Percentiles rank a stretch among this genome's conserved stretches.
Evolutionary conservation across 2,888 invertebrate species (phyloP).

Genomic region (Schizotus pectinicornis): DNA sequence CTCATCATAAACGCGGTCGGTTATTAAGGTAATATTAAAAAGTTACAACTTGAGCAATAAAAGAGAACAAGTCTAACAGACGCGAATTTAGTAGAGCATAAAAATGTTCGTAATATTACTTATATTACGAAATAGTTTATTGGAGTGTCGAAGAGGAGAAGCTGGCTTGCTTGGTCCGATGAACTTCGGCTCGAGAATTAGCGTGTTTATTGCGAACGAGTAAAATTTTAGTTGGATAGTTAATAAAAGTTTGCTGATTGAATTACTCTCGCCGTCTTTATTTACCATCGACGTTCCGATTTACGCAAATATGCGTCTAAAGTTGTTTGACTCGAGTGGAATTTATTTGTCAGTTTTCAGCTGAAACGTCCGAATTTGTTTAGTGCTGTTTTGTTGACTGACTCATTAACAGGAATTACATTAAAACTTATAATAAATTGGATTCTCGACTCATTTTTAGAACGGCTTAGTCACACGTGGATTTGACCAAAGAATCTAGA

Average conservation of each 20-base stretch:
- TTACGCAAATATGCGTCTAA: too few species aligned
- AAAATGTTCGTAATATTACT: constrained; percentile 13
- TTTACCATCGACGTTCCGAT: neutral
- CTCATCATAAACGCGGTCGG: neutral
- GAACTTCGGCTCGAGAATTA: neutral
- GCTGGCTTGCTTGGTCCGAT: neutral
- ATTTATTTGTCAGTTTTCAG: too few species aligned
- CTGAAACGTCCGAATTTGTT: too few species aligned
- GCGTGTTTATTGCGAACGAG: neutral
- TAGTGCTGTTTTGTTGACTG: too few species aligned
- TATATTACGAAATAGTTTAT: constrained; percentile 9
- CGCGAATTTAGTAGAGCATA: constrained; percentile 8
- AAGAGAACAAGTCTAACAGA: constrained; percentile 8
- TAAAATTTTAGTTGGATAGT: neutral
- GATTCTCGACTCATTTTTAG: too few species aligned
- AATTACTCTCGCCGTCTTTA: neutral
- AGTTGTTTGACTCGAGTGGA: too few species aligned
- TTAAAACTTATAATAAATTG: too few species aligned
- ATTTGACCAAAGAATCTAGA: too few species aligned
- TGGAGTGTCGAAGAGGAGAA: neutral
- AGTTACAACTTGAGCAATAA: constrained; percentile 16
- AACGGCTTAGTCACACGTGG: too few species aligned
- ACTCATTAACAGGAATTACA: too few species aligned
- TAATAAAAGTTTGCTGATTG: neutral
- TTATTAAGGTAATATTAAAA: constrained; percentile 19